A percentile compares a stretch with the other conserved stretches of the same genome.
Evolutionary conservation across 2,113 vertebrate species (phyloP).

Genomic region (Peromyscus maniculatus): DNA sequence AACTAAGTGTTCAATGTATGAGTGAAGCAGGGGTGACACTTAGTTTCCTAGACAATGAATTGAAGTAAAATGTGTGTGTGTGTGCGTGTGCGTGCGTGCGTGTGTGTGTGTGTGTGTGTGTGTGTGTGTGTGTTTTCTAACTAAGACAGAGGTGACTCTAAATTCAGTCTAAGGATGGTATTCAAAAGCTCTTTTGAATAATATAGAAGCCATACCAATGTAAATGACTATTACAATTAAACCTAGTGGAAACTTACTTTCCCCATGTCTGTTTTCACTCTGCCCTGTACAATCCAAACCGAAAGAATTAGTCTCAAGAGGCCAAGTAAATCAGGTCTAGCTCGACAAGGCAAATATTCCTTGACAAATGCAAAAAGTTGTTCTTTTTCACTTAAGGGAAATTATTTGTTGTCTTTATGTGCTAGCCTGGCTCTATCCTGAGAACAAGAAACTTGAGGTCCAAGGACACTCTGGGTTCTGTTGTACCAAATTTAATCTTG

Average conservation of each 20-base stretch:
- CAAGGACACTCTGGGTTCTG: conserved; percentile 8
- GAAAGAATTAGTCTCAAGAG: conserved; percentile 2
- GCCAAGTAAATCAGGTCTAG: neutral
- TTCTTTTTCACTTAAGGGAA: conserved; percentile 68
- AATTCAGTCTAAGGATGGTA: neutral
- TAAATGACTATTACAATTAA: conserved; percentile 22
- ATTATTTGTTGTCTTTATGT: conserved; percentile 68
- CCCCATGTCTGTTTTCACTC: neutral
- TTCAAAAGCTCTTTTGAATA: neutral
- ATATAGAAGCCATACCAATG: neutral
- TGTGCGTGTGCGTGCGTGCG: no score
- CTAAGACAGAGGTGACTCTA: neutral
- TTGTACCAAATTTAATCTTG: conserved; percentile 14
- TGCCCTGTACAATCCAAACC: neutral
- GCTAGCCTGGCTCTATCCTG: conserved; percentile 44
- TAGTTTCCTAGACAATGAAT: conserved; percentile 40
- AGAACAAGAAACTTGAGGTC: conserved; percentile 13
- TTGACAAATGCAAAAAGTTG: conserved; percentile 31
- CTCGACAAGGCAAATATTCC: neutral
- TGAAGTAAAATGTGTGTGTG: neutral
- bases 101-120: neutral
- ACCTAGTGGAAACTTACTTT: neutral
- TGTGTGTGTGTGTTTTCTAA: neutral
- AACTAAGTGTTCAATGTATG: neutral
- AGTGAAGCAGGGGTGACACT: neutral